Percentiles rank a stretch among this genome's conserved stretches.
These are phyloP conservation scores for Diachrysia chrysitis DNA, from an alignment of 2,888 invertebrate species.

Conservation along the genomic window DNA sequence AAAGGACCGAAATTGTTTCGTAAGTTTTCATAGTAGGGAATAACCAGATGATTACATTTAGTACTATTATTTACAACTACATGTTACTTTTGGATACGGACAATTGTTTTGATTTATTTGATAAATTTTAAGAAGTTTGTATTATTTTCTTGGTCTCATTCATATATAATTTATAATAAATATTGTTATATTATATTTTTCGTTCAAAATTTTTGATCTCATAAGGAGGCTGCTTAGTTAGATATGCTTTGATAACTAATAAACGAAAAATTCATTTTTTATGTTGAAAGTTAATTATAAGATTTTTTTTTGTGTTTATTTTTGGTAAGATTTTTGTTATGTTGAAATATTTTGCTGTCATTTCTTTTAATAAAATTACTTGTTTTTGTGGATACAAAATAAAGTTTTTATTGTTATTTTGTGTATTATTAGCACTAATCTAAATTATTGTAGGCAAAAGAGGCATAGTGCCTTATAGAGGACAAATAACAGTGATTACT, in stretches of 20 bases:
- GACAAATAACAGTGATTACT: slow-evolving; percentile 13
- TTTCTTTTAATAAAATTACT: slow-evolving; percentile 4
- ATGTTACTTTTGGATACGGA: neutral
- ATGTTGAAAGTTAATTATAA: neutral
- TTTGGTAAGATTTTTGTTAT: neutral
- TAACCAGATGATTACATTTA: neutral
- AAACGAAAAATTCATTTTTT: neutral
- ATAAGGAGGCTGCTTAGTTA: slow-evolving; percentile 1
- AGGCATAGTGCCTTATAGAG: slow-evolving; percentile 7
- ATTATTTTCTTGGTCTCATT: neutral
- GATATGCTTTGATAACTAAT: neutral
- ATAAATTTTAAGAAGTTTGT: neutral
- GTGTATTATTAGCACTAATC: slow-evolving; percentile 5
- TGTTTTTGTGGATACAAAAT: slow-evolving; percentile 7
- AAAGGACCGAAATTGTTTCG: slow-evolving; percentile 16
- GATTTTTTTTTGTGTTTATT: neutral
- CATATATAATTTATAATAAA: no score
- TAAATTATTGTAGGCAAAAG: slow-evolving; percentile 14
- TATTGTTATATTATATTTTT: neutral
- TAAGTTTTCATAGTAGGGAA: slow-evolving; percentile 14
- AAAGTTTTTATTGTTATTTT: neutral
- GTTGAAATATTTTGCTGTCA: neutral
- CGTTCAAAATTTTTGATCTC: slow-evolving; percentile 3
- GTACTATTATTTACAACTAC: slow-evolving; percentile 3
- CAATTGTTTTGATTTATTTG: neutral